These are phyloP conservation scores for Petrosia ficiformis DNA, from an alignment of 37 sponge, comb jelly and placozoan species.

Conservation along the genomic window DNA sequence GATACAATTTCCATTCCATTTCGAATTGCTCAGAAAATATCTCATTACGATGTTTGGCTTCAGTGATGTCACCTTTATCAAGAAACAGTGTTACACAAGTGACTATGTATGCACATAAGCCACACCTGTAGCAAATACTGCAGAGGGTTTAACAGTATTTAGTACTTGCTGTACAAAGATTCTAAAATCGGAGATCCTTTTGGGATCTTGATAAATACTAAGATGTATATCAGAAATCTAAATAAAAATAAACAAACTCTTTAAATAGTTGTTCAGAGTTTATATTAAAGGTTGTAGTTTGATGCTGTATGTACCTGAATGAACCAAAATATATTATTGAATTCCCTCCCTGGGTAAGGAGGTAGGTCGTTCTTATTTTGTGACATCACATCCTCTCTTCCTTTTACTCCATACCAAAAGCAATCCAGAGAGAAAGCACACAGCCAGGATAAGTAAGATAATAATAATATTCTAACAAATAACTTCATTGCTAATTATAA, in stretches of 20 bases:
- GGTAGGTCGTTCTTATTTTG: slow-evolving; percentile 3
- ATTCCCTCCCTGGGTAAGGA: slow-evolving; percentile 39
- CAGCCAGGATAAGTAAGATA: neutral
- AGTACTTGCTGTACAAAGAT: slow-evolving; percentile 6
- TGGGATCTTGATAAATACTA: slow-evolving; percentile 30
- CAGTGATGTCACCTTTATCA: slow-evolving; percentile 85
- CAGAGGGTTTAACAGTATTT: slow-evolving; percentile 11
- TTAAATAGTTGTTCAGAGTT: neutral
- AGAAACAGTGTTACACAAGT: slow-evolving; percentile 37
- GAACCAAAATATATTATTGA: slow-evolving; percentile 81
- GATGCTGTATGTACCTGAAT: slow-evolving; percentile 43
- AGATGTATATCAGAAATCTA: slow-evolving; percentile 88
- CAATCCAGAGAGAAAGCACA: neutral
- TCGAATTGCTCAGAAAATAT: slow-evolving; percentile 55
- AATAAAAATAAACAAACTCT: neutral
- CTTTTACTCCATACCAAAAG: neutral
- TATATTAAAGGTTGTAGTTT: neutral
- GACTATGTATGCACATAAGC: slow-evolving; percentile 11
- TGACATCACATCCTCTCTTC: neutral
- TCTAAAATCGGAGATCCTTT: slow-evolving; percentile 13
- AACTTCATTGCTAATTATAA: too few relatives aligned
- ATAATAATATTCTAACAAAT: too few relatives aligned
- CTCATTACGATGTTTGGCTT: slow-evolving; percentile 63
- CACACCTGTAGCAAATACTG: slow-evolving; percentile 8
- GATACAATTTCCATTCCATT: slow-evolving; percentile 77